Evolutionary conservation across 2,888 invertebrate species (phyloP).

Genomic region (Sclerodermus sp.): DNA sequence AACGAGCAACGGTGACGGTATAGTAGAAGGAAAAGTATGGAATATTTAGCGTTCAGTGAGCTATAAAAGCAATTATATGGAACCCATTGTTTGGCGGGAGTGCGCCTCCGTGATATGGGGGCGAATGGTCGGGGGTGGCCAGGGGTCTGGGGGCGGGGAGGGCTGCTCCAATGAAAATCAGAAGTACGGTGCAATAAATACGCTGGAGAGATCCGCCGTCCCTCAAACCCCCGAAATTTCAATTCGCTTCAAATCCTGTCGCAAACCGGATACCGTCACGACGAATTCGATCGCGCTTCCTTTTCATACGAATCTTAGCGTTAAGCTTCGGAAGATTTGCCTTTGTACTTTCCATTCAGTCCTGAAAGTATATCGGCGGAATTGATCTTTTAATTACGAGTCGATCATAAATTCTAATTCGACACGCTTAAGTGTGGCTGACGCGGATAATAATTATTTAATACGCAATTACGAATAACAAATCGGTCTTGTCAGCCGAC

Average conservation of each 20-base stretch:
- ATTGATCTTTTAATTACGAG: not conserved
- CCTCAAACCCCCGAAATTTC: conserved; percentile 37
- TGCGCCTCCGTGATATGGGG: conserved; percentile 53
- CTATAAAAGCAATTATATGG: conserved; percentile 58
- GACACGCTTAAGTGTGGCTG: conserved; percentile 1
- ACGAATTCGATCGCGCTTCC: no score
- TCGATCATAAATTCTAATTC: conserved; percentile 31
- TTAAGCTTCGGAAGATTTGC: no score
- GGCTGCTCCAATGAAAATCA: conserved; percentile 41
- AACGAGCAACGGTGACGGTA: conserved; percentile 27
- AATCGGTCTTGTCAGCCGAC: conserved; percentile 26
- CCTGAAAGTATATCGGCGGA: no score
- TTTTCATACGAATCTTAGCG: no score
- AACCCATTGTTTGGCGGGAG: conserved; percentile 55
- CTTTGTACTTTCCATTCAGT: no score
- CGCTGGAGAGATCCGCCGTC: conserved; percentile 33
- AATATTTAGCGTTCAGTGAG: conserved; percentile 58
- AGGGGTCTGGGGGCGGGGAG: conserved; percentile 16
- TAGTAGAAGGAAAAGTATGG: conserved; percentile 53
- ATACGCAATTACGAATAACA: conserved; percentile 48
- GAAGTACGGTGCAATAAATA: conserved; percentile 53
- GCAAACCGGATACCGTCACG: no score
- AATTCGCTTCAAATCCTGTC: conserved; percentile 30
- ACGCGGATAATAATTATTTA: conserved; percentile 42
- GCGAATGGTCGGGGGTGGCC: conserved; percentile 30